phyloP scores from a whole-genome alignment of 2,797 vertebrate genomes.

The Remorina albescens region DNA sequence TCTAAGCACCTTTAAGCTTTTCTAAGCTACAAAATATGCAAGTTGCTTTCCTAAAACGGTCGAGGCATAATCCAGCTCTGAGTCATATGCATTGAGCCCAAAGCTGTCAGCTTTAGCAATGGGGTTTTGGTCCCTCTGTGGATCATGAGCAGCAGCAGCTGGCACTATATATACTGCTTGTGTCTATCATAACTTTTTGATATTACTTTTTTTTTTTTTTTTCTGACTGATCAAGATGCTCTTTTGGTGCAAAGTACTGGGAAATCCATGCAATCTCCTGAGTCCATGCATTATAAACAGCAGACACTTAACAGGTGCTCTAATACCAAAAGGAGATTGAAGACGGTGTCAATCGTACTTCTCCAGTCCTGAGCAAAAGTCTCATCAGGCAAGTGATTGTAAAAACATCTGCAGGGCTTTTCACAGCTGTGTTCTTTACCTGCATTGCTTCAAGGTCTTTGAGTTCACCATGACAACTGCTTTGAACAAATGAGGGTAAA shows the following conservation, averaged over 20 bases:
- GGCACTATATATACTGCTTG: not conserved
- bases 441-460: conserved; percentile 16
- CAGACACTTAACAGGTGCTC: too few species aligned
- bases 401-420: conserved; percentile 11
- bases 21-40: not conserved
- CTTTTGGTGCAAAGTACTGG: not conserved
- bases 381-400: conserved; percentile 8
- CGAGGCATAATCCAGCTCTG: not conserved
- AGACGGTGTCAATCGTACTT: too few species aligned
- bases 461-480: conserved; percentile 15
- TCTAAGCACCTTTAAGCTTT: not conserved
- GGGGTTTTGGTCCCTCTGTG: not conserved
- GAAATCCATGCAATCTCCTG: not conserved
- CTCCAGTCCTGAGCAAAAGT: not conserved
- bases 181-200: not conserved
- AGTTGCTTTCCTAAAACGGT: not conserved
- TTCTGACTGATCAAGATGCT: not conserved
- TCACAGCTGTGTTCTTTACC: conserved; percentile 11
- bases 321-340: too few species aligned
- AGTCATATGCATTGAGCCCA: not conserved
- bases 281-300: not conserved
- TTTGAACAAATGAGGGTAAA: not conserved
- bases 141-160: not conserved
- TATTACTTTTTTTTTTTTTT: not conserved
- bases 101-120: not conserved